Percentiles rank a stretch among this genome's conserved stretches.
phyloP scores from a whole-genome alignment of 2,797 vertebrate species.

The Sciurus carolinensis region DNA sequence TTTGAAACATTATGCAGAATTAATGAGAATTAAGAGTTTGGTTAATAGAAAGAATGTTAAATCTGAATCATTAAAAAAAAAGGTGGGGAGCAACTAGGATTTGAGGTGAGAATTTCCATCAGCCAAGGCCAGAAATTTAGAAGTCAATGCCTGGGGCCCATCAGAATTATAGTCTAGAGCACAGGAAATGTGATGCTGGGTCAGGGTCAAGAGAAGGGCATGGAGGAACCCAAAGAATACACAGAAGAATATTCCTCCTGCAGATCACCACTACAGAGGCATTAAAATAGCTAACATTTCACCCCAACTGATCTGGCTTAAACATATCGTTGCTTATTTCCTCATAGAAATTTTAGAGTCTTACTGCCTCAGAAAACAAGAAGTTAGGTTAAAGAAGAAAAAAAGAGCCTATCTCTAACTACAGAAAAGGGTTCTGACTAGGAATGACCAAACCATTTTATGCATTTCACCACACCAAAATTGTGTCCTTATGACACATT shows the following conservation, averaged over 20 bases:
- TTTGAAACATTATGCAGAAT: constrained; percentile 30
- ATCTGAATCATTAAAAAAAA: constrained; percentile 15
- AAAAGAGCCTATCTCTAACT: constrained; percentile 47
- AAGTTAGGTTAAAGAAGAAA: neutral
- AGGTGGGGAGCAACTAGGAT: neutral
- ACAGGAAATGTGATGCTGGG: neutral
- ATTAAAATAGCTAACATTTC: neutral
- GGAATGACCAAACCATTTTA: constrained; percentile 45
- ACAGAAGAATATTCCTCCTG: neutral
- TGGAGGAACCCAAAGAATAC: too few relatives aligned
- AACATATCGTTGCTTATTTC: neutral
- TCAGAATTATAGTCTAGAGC: neutral
- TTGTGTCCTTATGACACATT: constrained; percentile 33
- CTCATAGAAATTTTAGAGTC: constrained; percentile 15
- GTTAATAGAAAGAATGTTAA: constrained; percentile 26
- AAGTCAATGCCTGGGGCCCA: neutral
- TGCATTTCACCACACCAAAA: neutral
- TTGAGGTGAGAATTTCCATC: constrained; percentile 25
- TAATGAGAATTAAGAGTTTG: neutral
- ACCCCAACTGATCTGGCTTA: neutral
- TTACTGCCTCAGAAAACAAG: neutral
- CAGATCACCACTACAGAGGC: neutral
- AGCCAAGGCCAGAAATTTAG: neutral
- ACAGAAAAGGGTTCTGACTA: constrained; percentile 8
- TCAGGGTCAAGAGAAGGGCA: neutral